Conservation (phyloP, 1,140 invertebrate genomes). For the Aphidius gifuensis region DNA sequence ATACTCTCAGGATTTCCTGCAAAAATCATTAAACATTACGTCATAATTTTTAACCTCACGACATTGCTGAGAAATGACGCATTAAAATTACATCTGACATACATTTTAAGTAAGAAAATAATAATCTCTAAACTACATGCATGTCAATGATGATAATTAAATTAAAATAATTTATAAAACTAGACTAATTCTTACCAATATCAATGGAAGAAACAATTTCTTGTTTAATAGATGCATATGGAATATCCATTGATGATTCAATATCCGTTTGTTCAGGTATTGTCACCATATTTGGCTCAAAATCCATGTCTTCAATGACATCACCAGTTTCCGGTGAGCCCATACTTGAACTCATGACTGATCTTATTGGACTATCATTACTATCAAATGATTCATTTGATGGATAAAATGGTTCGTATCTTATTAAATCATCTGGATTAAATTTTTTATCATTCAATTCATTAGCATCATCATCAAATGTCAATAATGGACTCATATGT, state of each 20-base stretch:
- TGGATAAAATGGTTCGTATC: slow-evolving; percentile 41
- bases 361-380: slow-evolving; percentile 41
- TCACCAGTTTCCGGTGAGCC: slow-evolving; percentile 39
- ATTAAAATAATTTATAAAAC: too few species aligned
- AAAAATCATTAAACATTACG: slow-evolving; percentile 21
- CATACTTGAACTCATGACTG: slow-evolving; percentile 39
- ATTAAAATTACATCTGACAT: slow-evolving; percentile 9
- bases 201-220: neutral
- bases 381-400: slow-evolving; percentile 41
- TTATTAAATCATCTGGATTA: slow-evolving; percentile 40
- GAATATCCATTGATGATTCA: neutral
- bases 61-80: slow-evolving; percentile 17
- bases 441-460: slow-evolving; percentile 28
- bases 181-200: neutral
- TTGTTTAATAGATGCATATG: neutral
- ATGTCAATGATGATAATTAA: too few species aligned
- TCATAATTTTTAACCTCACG: neutral
- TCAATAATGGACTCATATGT: slow-evolving; percentile 42
- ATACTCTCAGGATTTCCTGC: neutral
- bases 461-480: slow-evolving; percentile 41
- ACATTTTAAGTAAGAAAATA: slow-evolving; percentile 4
- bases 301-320: slow-evolving; percentile 37
- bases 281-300: slow-evolving; percentile 37
- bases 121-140: neutral
- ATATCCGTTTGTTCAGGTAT: slow-evolving; percentile 11